Evolutionary conservation across 2,797 vertebrate species (phyloP).

Genomic region (Naso thynnoides): DNA sequence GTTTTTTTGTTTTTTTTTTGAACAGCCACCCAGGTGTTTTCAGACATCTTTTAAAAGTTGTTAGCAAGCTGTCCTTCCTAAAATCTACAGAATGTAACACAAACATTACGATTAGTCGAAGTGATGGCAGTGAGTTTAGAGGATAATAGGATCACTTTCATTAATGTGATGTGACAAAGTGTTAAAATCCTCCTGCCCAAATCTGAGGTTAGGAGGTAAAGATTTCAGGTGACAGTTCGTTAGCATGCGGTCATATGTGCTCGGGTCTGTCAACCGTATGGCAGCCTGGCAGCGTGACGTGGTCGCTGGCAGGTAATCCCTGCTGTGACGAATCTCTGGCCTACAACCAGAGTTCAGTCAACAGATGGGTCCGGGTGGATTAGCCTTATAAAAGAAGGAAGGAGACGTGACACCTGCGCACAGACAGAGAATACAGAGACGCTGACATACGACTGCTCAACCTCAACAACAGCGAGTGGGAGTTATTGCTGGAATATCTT

Average conservation of each 20-base stretch:
- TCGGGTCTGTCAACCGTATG: conserved; percentile 56
- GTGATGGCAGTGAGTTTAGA: neutral
- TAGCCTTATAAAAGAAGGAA: conserved; percentile 82
- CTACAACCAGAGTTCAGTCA: conserved; percentile 71
- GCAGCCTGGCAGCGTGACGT: conserved; percentile 65
- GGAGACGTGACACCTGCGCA: conserved; percentile 38
- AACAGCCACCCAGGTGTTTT: neutral
- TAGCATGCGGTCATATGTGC: conserved; percentile 33
- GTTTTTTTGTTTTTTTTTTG: neutral
- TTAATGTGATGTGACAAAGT: neutral
- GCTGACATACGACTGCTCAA: neutral
- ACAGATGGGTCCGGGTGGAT: conserved; percentile 86
- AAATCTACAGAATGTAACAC: neutral
- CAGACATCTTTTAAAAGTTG: neutral
- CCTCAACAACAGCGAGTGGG: neutral
- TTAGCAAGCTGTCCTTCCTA: too few species aligned
- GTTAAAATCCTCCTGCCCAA: neutral
- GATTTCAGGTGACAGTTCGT: neutral
- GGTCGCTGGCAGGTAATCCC: conserved; percentile 77
- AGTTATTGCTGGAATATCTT: conserved; percentile 36
- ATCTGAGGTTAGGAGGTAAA: neutral
- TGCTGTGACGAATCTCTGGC: conserved; percentile 65
- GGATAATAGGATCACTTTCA: neutral
- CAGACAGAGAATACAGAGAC: conserved; percentile 13
- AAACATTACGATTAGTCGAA: neutral